phyloP scores from a whole-genome alignment of 2,888 invertebrate genomes.

The Heliconius aoede region DNA sequence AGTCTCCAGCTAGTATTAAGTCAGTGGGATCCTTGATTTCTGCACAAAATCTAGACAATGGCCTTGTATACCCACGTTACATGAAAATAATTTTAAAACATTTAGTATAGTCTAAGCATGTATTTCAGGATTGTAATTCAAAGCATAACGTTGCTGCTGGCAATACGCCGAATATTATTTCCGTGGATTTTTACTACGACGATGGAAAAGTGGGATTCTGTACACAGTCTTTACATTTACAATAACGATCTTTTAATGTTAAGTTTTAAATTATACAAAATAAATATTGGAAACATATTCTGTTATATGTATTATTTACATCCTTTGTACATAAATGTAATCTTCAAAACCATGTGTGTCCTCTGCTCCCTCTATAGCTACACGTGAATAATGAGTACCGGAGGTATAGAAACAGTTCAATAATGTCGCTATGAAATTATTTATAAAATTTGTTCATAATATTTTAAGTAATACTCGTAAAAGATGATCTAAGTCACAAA shows the following conservation, averaged over 20 bases:
- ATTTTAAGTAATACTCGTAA: no score
- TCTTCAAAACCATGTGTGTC: background rate
- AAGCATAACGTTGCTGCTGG: constrained; percentile 10
- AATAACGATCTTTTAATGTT: constrained; percentile 14
- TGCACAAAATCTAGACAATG: no score
- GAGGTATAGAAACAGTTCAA: background rate
- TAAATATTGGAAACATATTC: background rate
- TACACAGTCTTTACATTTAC: background rate
- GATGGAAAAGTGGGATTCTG: constrained; percentile 15
- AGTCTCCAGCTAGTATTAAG: no score
- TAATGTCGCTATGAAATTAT: background rate
- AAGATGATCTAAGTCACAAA: no score
- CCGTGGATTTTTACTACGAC: constrained; percentile 19
- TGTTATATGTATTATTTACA: no score
- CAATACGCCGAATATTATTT: constrained; percentile 17
- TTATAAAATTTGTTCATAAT: no score
- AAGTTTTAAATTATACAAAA: background rate
- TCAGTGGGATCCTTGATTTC: no score
- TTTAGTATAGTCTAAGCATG: background rate
- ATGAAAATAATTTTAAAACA: background rate
- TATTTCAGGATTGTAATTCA: constrained; percentile 14
- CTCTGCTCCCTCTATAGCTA: background rate
- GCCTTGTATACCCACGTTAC: no score
- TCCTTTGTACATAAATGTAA: no score
- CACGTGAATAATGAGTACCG: background rate